Evolutionary conservation across 2,113 vertebrate species (phyloP).

Genomic region (Agapornis roseicollis): DNA sequence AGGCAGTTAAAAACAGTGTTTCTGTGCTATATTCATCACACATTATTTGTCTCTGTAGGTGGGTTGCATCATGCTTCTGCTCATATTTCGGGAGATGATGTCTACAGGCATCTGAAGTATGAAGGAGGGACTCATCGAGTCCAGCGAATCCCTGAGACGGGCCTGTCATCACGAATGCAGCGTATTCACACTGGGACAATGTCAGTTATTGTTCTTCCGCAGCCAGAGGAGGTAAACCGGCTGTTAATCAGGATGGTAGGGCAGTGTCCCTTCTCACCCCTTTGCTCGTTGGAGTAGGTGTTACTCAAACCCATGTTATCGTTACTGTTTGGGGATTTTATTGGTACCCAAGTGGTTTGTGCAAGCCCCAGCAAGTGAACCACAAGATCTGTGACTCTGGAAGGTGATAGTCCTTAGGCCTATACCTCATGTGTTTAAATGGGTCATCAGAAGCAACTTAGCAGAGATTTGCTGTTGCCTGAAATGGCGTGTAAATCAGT

Average conservation of each 20-base stretch:
- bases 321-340: background rate
- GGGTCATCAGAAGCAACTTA: background rate
- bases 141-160: conserved; percentile 90
- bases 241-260: no score
- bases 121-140: conserved; percentile 94
- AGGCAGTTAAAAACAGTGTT: background rate
- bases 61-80: conserved; percentile 91
- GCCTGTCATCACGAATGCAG: conserved; percentile 94
- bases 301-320: background rate
- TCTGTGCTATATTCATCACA: background rate
- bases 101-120: conserved; percentile 86
- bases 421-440: background rate
- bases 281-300: background rate
- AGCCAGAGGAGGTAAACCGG: conserved; percentile 82
- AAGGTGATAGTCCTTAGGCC: background rate
- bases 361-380: background rate
- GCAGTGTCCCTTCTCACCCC: background rate
- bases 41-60: conserved; percentile 66
- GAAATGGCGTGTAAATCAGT: background rate
- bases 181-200: conserved; percentile 95
- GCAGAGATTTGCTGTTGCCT: background rate
- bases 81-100: conserved; percentile 83
- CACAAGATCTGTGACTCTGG: background rate
- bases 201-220: conserved; percentile 89
- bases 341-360: background rate